These are phyloP conservation scores for Sussaba pulchella DNA, from an alignment of 2,888 invertebrate species.

Conservation along the genomic window DNA sequence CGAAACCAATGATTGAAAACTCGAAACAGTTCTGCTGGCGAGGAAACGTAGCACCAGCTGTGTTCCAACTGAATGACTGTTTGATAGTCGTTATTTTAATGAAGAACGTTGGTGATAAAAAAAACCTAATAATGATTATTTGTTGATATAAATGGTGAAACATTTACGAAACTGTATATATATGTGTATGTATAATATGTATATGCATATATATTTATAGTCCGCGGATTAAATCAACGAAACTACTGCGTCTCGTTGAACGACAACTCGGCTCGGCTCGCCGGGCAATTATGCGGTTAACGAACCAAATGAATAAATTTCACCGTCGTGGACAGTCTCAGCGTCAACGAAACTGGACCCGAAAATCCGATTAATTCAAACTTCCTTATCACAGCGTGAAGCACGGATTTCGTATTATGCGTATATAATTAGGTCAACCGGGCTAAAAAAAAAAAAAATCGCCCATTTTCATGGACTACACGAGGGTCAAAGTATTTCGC, in stretches of 20 bases:
- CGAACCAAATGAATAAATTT: neutral
- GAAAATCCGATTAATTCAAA: neutral
- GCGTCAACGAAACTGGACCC: neutral
- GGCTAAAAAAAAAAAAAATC: too few species aligned
- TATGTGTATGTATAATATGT: too few species aligned
- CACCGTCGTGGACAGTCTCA: neutral
- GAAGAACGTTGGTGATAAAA: neutral
- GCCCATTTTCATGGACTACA: too few species aligned
- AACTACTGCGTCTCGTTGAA: conserved; percentile 1
- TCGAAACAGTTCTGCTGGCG: neutral
- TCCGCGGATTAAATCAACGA: neutral
- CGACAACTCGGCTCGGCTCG: neutral
- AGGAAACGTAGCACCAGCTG: neutral
- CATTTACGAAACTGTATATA: too few species aligned
- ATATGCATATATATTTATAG: too few species aligned
- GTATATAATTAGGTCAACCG: too few species aligned
- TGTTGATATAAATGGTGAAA: neutral
- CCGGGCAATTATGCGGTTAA: conserved; percentile 3
- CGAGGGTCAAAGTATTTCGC: too few species aligned
- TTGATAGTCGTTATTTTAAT: neutral
- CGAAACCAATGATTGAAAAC: neutral
- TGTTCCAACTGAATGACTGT: neutral
- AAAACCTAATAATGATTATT: neutral
- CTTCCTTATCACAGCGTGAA: neutral
- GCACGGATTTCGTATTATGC: too few species aligned